phyloP scores from a whole-genome alignment of 2,888 invertebrate genomes.

The Pachycephus smyrnensis region DNA sequence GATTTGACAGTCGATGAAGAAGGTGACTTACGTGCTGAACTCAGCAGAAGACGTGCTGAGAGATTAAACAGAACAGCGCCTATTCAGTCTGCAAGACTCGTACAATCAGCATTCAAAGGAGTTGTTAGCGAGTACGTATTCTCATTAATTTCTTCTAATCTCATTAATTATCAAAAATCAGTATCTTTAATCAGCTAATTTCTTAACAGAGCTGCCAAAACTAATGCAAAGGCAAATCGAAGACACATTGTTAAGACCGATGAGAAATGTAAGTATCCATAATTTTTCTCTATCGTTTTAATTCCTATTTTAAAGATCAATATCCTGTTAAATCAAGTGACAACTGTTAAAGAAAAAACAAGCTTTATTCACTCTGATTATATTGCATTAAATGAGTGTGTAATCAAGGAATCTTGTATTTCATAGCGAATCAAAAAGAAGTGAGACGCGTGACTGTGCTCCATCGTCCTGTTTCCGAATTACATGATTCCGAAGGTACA shows the following conservation, averaged over 20 bases:
- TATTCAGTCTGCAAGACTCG: slow-evolving; percentile 67
- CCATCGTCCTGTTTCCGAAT: slow-evolving; percentile 50
- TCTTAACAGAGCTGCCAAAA: slow-evolving; percentile 53
- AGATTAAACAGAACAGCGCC: slow-evolving; percentile 65
- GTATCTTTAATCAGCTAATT: neutral
- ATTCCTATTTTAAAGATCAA: neutral
- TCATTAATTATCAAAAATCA: neutral
- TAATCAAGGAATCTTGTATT: slow-evolving; percentile 5
- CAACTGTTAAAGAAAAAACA: neutral
- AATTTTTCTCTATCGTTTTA: neutral
- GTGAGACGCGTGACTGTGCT: slow-evolving; percentile 56
- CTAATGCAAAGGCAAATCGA: slow-evolving; percentile 55
- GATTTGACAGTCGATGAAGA: slow-evolving; percentile 55
- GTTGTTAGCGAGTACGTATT: slow-evolving; percentile 68
- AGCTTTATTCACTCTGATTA: neutral
- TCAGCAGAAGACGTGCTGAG: slow-evolving; percentile 70
- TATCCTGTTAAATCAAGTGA: neutral
- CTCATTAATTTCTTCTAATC: neutral
- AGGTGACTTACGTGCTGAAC: slow-evolving; percentile 69
- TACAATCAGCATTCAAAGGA: slow-evolving; percentile 70
- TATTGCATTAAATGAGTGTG: neutral
- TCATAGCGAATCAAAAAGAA: slow-evolving; percentile 52
- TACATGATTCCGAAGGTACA: slow-evolving; percentile 57
- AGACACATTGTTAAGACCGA: slow-evolving; percentile 53
- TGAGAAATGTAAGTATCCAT: slow-evolving; percentile 53